Evolutionary conservation across 2,797 vertebrate species (phyloP).

Genomic region (Liparis tanakae): DNA sequence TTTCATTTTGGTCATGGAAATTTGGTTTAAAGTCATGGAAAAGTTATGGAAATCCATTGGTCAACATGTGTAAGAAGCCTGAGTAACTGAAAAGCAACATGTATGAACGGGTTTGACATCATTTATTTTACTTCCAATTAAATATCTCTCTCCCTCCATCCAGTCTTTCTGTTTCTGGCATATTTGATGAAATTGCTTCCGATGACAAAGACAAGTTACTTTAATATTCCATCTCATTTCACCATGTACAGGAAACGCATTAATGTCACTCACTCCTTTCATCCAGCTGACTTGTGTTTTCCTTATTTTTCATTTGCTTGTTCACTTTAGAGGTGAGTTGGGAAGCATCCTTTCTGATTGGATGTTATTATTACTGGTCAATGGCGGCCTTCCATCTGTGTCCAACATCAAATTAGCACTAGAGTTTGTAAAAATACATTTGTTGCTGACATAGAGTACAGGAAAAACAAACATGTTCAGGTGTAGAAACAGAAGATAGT

Average conservation of each 20-base stretch:
- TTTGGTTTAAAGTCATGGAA: too few relatives aligned
- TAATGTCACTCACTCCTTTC: conserved; percentile 32
- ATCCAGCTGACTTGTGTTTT: conserved; percentile 34
- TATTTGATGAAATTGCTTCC: conserved; percentile 23
- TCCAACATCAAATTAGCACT: too few relatives aligned
- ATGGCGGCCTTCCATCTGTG: too few relatives aligned
- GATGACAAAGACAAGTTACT: conserved; percentile 43
- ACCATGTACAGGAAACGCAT: neutral
- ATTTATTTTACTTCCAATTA: neutral
- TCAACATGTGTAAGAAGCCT: too few relatives aligned
- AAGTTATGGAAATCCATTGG: too few relatives aligned
- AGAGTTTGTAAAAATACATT: too few relatives aligned
- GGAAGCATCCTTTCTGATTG: neutral
- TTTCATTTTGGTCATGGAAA: too few relatives aligned
- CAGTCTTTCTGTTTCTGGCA: neutral
- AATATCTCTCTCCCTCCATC: neutral
- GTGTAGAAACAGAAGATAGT: neutral
- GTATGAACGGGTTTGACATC: neutral
- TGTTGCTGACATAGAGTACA: too few relatives aligned
- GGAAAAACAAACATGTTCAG: neutral
- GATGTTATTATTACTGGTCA: neutral
- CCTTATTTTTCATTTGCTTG: conserved; percentile 26
- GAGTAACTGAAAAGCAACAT: conserved; percentile 16
- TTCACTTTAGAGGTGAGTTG: conserved; percentile 22
- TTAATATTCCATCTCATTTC: conserved; percentile 52